Conservation (phyloP, 2,888 invertebrate species). For the Holacanthella duospinosa region DNA sequence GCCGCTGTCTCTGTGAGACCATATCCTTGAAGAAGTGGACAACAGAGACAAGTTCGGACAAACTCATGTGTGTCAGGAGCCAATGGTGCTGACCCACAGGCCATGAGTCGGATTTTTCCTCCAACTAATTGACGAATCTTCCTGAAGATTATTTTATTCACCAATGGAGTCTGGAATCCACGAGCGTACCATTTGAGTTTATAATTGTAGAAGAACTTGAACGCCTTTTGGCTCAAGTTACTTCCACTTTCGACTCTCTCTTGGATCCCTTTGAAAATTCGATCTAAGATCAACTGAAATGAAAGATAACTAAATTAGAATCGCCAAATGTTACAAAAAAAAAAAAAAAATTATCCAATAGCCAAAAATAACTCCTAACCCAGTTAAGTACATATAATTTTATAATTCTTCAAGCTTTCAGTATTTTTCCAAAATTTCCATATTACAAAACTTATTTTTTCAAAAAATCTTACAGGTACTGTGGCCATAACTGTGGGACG, state of each 20-base stretch:
- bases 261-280: conserved; percentile 92
- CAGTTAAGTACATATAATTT: too few relatives aligned
- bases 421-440: conserved; percentile 7
- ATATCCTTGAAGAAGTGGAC: conserved; percentile 84
- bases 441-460: background rate
- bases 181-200: conserved; percentile 73
- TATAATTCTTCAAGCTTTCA: too few relatives aligned
- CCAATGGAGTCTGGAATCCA: conserved; percentile 69
- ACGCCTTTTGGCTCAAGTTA: conserved; percentile 66
- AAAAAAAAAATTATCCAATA: background rate
- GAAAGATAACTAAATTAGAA: conserved; percentile 16
- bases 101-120: conserved; percentile 74
- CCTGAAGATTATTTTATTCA: conserved; percentile 57
- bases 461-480: conserved; percentile 64
- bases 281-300: conserved; percentile 82
- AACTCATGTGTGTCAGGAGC: conserved; percentile 92
- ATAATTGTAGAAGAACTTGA: conserved; percentile 89
- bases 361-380: background rate
- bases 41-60: conserved; percentile 81
- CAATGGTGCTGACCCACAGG: conserved; percentile 90
- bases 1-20: conserved; percentile 96
- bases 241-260: conserved; percentile 82
- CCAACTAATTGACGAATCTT: conserved; percentile 67
- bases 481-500: conserved; percentile 90
- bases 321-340: too few relatives aligned